Evolutionary conservation across 2,113 vertebrate genomes (phyloP), one percentile per base, ranked within the genome.

Genomic region (Pheucticus melanocephalus): DNA sequence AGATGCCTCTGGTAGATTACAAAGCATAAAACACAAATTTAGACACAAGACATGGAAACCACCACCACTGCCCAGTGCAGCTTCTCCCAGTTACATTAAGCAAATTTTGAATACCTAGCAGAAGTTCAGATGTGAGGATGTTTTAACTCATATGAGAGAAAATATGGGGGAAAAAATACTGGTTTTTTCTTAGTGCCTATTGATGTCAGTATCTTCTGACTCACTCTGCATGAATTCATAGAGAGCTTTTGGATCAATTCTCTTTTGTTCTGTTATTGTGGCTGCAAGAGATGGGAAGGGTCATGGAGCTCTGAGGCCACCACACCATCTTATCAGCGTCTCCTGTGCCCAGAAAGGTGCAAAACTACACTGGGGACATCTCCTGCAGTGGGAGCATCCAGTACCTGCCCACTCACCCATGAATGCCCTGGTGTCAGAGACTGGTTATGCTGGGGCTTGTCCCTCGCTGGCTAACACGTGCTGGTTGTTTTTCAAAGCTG

Each of bases 401-500:
- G 24, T 27, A 8, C 68, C 45, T 63, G 65, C 35, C 24, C 18
- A 11, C 25, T 40, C 22, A 35, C 3, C 57, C 11, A 13, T 0
- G 0, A 54, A n/a, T 9, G 23, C 47, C 47, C 57, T 1, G 1
- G 24, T n/a, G 47, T 15, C 14, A 48, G 70, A 75, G 15, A 20
- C 11, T 10, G 24, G 24, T 61, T 50, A 7, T 7, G 3, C 73
- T 61, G 78, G 45, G 64, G 42, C 3, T 82, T 82, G 44, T 82
- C 28, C 22, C 57, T n/a, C 0, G 0, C 21, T 88, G 50, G 17
- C 39, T 7, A 2, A 13, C 39, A 40, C 0, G 0, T 20, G 30
- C 50, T 6, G 11, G 39, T 60, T 72, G 27, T 68, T 86, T 85
- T 85, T 88, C 60, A 88, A 63, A 96, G 86, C 45, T 30, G 23